Evolutionary conservation across 2,888 invertebrate species (phyloP), one percentile per base, ranked within the genome.

Genomic region (Meganola albula): DNA sequence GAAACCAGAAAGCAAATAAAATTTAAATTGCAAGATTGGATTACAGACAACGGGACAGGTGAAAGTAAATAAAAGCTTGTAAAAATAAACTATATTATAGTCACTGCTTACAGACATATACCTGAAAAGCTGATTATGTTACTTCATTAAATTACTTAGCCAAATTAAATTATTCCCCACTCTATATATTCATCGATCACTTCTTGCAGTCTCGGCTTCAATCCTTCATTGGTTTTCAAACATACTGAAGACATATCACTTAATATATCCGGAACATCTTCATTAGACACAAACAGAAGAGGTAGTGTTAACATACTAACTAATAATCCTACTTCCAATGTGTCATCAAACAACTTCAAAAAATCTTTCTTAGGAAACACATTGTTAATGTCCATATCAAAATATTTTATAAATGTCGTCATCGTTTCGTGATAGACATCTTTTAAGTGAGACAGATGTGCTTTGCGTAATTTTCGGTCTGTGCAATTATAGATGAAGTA

Each of bases 311-410:
- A 34, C 0, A 70, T 3, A 2, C 49, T 37, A 2, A 44, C 38
- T 29, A 63, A 50, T 1, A 75, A 23, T 5, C 71, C 76, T 24
- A 46, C 63, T 22, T 67, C 62, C 10, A 66, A 27, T n/a, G 58
- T 54, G 0, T 62, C 46, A 2, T 34, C 40, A 4, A 48, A 74
- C 2, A 60, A 44, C 7, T 26, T 44, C 5, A 75, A 68, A 36
- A 67, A 75, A 8, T 49, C 49, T 2, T 49, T 28, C 12, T 37
- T 61, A 0, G 71, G 44, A 39, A 61, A 73, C 1, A 65, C 53
- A 2, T 41, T 11, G 4, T 59, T 46, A 0, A 65, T 48, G 4
- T 64, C 50, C 3, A 74, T 45, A 1, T 57, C 37, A 13, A 74
- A 76, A 31, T 65, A 51, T 12, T 44, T 37, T 1, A 76, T 38